Evolutionary conservation across 2,113 vertebrate species (phyloP).

Genomic region (Rhegmatorhina hoffmannsi): DNA sequence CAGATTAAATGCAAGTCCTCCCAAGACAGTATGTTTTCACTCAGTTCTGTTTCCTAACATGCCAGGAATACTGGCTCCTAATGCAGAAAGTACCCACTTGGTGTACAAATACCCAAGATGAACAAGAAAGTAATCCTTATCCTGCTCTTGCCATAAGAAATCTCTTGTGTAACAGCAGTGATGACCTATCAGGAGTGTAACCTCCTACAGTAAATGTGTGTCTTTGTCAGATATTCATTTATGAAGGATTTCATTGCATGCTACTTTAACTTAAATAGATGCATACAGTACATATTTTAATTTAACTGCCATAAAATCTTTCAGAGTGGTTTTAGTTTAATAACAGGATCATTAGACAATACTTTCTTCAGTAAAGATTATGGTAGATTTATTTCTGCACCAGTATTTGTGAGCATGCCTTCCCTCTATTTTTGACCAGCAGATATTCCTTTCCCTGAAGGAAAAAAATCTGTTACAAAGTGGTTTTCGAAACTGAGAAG

Average conservation of each 20-base stretch:
- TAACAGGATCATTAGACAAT: conserved; percentile 16
- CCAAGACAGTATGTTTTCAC: conserved; percentile 25
- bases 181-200: conserved; percentile 40
- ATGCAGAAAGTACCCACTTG: background rate
- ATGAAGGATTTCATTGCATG: conserved; percentile 38
- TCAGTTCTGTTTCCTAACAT: conserved; percentile 49
- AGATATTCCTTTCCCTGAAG: background rate
- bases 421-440: background rate
- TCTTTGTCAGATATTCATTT: conserved; percentile 46
- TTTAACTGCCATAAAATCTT: conserved; percentile 55
- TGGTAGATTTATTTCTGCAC: background rate
- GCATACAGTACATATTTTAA: conserved; percentile 25
- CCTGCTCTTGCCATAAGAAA: conserved; percentile 39
- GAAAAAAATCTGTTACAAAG: background rate
- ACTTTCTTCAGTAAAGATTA: background rate
- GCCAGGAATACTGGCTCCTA: conserved; percentile 29
- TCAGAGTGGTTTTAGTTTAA: conserved; percentile 43
- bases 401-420: background rate
- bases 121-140: conserved; percentile 60
- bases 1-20: conserved; percentile 58
- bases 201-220: conserved; percentile 47
- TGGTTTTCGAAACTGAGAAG: background rate
- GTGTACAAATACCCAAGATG: conserved; percentile 57
- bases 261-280: conserved; percentile 57
- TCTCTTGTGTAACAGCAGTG: background rate